Evolutionary conservation across 1,140 invertebrate species (phyloP).

Genomic region (Ganaspis sp.): DNA sequence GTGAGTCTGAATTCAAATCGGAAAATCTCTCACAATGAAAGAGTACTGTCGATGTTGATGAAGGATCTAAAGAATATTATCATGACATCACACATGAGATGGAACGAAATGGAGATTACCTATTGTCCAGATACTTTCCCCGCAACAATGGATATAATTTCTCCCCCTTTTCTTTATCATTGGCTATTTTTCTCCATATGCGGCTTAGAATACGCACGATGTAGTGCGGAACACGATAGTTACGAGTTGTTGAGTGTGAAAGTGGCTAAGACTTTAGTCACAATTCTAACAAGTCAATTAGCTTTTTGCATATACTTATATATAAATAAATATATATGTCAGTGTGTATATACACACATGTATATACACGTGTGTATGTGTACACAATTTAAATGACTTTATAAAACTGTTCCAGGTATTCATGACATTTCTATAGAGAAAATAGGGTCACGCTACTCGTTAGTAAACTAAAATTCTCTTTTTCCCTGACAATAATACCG

Average conservation of each 20-base stretch:
- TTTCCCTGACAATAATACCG: not conserved
- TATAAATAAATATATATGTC: no score
- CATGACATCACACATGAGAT: not conserved
- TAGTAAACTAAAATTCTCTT: not conserved
- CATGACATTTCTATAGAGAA: not conserved
- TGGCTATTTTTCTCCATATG: conserved; percentile 2
- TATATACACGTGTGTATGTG: no score
- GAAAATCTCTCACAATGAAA: not conserved
- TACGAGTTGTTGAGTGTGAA: conserved; percentile 48
- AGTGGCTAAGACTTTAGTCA: conserved; percentile 40
- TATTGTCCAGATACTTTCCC: not conserved
- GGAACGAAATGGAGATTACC: not conserved
- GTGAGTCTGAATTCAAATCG: not conserved
- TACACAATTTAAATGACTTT: no score
- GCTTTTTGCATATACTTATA: no score
- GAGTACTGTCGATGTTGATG: no score
- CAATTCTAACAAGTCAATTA: conserved; percentile 28
- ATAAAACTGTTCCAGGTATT: not conserved
- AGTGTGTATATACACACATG: no score
- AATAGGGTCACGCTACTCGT: not conserved
- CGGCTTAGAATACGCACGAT: conserved; percentile 33
- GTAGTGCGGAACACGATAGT: conserved; percentile 50
- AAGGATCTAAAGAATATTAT: no score
- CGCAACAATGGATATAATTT: not conserved
- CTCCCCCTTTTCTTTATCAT: not conserved